Evolutionary conservation across 2,888 invertebrate genomes (phyloP).

Genomic region (Plebejus melissa): DNA sequence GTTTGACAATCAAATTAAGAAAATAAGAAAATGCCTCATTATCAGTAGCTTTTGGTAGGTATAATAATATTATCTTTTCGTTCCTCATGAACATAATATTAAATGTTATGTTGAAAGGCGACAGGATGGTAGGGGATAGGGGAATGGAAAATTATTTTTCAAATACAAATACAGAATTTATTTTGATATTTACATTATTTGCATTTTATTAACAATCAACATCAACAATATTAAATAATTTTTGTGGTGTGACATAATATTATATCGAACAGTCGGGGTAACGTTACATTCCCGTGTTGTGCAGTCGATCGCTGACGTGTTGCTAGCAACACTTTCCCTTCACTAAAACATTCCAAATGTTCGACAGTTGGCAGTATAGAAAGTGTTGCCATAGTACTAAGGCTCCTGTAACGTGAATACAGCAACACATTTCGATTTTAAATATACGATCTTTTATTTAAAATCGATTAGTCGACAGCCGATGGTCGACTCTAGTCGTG

Average conservation of each 20-base stretch:
- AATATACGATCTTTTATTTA: constrained; percentile 36
- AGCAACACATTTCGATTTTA: constrained; percentile 39
- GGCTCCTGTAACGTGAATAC: constrained; percentile 55
- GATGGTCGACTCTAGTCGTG: constrained; percentile 36
- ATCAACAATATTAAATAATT: constrained; percentile 86
- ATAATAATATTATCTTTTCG: not conserved
- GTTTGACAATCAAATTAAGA: too few species aligned
- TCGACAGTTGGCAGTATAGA: constrained; percentile 31
- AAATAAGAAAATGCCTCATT: too few species aligned
- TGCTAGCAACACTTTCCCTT: constrained; percentile 42
- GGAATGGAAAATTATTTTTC: constrained; percentile 45
- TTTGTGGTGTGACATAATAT: constrained; percentile 72
- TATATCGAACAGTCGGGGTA: constrained; percentile 61
- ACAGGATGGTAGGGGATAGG: not conserved
- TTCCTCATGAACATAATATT: not conserved
- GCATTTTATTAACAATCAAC: constrained; percentile 89
- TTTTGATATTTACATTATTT: constrained; percentile 86
- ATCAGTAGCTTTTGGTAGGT: not conserved
- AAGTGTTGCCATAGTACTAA: constrained; percentile 44
- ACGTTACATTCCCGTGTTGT: constrained; percentile 56
- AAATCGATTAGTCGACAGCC: constrained; percentile 34
- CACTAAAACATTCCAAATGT: constrained; percentile 27
- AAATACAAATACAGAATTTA: constrained; percentile 86
- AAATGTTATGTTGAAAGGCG: not conserved
- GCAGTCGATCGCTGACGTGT: constrained; percentile 40